Conservation (phyloP, 2,797 vertebrate genomes). For the Uromys caudimaculatus region DNA sequence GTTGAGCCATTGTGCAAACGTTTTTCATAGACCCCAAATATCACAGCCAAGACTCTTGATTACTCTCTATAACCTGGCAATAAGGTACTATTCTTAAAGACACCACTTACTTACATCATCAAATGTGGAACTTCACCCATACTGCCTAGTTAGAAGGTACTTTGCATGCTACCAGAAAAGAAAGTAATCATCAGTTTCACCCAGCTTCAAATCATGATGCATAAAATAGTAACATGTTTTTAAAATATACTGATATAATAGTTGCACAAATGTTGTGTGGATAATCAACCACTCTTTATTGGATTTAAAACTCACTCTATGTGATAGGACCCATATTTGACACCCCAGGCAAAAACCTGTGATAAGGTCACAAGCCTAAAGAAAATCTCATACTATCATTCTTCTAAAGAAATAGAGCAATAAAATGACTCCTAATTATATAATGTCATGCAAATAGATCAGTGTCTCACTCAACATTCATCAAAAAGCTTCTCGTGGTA, state of each 20-base stretch:
- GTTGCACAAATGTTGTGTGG: neutral
- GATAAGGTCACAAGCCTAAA: neutral
- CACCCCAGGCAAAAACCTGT: neutral
- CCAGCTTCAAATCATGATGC: neutral
- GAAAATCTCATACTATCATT: neutral
- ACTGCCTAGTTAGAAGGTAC: neutral
- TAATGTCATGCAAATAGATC: neutral
- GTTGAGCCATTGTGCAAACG: neutral
- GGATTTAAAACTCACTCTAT: neutral
- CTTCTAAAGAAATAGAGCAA: neutral
- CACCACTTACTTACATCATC: neutral
- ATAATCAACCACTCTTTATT: neutral
- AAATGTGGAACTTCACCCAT: neutral
- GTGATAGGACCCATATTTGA: neutral
- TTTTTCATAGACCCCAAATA: neutral
- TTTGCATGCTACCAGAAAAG: neutral
- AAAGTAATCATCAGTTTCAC: neutral
- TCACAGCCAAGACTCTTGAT: neutral
- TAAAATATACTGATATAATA: neutral
- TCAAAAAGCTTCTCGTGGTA: neutral
- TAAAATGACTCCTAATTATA: neutral
- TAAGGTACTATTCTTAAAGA: neutral
- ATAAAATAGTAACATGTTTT: neutral
- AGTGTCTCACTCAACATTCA: neutral
- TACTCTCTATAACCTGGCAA: neutral